A percentile compares a stretch with the other conserved stretches of the same genome.
These are phyloP conservation scores for Cranoglanis bouderius DNA, from an alignment of 2,113 vertebrate species.

Conservation along the genomic window DNA sequence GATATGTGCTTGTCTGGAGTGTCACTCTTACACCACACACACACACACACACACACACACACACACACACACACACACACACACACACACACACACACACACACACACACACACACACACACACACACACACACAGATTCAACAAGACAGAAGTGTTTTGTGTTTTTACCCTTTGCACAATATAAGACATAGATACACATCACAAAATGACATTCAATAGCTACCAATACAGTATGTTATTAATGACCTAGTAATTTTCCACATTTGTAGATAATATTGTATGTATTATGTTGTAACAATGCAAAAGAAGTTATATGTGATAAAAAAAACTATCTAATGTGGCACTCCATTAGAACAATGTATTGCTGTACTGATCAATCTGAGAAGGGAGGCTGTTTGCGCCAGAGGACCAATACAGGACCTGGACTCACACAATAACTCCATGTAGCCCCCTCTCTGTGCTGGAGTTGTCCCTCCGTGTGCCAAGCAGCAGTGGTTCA, in stretches of 20 bases:
- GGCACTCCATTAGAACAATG: neutral
- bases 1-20: constrained; percentile 51
- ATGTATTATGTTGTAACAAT: neutral
- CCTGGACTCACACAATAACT: neutral
- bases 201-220: neutral
- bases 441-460: neutral
- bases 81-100: constrained; percentile 2
- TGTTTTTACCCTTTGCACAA: neutral
- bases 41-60: constrained; percentile 17
- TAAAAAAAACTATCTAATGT: neutral
- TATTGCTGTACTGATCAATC: neutral
- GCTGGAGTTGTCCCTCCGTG: constrained; percentile 50
- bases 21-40: constrained; percentile 20
- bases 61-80: constrained; percentile 8
- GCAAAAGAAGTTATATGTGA: neutral
- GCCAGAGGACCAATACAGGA: neutral
- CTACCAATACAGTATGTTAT: neutral
- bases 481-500: constrained; percentile 65
- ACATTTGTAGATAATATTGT: neutral
- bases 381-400: neutral
- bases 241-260: neutral
- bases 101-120: neutral
- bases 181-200: neutral
- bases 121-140: neutral
- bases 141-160: too few species aligned